Base-by-base conservation (phyloP, 2,888 invertebrate genomes). In the Petrolisthes cinctipes region DNA sequence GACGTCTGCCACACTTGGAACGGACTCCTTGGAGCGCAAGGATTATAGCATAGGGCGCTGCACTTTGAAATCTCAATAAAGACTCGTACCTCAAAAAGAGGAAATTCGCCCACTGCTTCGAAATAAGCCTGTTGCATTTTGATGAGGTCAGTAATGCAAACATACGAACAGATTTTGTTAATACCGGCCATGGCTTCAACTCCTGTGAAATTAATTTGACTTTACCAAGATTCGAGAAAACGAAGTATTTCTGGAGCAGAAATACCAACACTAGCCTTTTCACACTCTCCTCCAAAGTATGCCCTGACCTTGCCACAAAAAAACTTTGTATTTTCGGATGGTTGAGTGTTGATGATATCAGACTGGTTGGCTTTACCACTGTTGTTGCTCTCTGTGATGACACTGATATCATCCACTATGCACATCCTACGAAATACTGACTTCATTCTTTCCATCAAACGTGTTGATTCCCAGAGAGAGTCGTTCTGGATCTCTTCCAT, bases 401-500 rank as follows among this genome's bases (percentile, higher is more conserved):
- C 37, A 37, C 37, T 37, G 37, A 37, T 37, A 37, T 37, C 37
- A 73, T n/a, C 73, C 4, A 23, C 37, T 73, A 23, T 23, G 17
- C 73, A 73, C 73, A 73, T 73, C 20, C 73, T 20, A 23, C 37
- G 20, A 73, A 73, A 73, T 4, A 76, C 53, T 37, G 76, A 76
- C 11, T 51, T 76, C 37, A 76, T 76, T 51, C 76, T 76, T 76
- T 37, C 53, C 51, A 51, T 51, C 53, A 76, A 37, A 17, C 7
- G 76, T 17, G 37, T 17, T 11, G 53, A 17, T 51, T 51, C 17
- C 4, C 53, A 76, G 76, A 51, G 0, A 23, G 37, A 51, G 14
- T 76, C 37, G 76, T 76, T 37, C 37, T 37, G 20, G 37, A 53
- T 17, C n/a, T 80, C 80, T 56, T 80, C 54, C 56, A 80, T 37